These are phyloP conservation scores for Lutraria lutraria DNA, from an alignment of 2,888 invertebrate species.

Conservation along the genomic window DNA sequence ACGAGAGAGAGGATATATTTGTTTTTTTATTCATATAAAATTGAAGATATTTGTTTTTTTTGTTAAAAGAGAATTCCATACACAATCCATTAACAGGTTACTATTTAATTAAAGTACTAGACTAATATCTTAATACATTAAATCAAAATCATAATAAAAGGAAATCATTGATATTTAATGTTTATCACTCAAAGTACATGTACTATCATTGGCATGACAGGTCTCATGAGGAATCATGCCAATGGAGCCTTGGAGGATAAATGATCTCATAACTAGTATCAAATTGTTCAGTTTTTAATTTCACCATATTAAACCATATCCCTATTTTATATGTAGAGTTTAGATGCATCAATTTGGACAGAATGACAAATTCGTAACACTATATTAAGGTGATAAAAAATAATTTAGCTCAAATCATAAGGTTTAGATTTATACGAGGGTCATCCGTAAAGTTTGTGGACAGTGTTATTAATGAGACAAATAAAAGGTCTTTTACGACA, in stretches of 20 bases:
- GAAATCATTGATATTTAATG: neutral
- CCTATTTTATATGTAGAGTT: too few relatives aligned
- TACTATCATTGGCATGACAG: neutral
- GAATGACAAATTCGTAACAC: neutral
- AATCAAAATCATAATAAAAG: neutral
- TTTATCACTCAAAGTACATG: neutral
- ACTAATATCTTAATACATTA: neutral
- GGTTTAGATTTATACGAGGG: too few relatives aligned
- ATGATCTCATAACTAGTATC: neutral
- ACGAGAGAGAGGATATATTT: too few relatives aligned
- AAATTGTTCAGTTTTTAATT: neutral
- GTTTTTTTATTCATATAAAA: too few relatives aligned
- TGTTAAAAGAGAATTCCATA: neutral
- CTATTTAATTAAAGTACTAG: neutral
- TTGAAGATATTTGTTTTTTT: neutral
- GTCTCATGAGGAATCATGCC: neutral
- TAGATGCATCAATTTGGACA: too few relatives aligned
- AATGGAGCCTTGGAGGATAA: neutral
- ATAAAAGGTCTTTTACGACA: too few relatives aligned
- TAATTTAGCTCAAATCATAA: too few relatives aligned
- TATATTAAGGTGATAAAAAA: neutral
- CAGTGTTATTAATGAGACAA: too few relatives aligned
- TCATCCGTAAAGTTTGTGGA: too few relatives aligned
- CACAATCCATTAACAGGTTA: neutral
- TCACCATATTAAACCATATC: neutral